Evolutionary conservation across 2,113 vertebrate genomes (phyloP).

Genomic region (Bothrops jararaca): DNA sequence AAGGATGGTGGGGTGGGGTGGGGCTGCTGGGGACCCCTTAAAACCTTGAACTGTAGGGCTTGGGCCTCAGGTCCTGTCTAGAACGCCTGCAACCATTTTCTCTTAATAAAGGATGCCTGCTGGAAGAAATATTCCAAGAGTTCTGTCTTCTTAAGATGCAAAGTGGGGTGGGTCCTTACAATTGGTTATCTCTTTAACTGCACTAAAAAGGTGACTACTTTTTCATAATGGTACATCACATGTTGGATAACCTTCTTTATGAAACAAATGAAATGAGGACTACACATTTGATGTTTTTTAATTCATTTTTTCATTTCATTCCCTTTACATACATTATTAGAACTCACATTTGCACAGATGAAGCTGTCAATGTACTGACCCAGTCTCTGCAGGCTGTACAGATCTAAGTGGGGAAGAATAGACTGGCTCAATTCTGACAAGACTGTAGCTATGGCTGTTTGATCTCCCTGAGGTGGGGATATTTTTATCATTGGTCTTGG

Average conservation of each 20-base stretch:
- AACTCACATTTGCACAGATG: background rate
- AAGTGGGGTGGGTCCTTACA: no score
- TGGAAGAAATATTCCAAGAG: no score
- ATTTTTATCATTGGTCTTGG: background rate
- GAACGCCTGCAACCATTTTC: no score
- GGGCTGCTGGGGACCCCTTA: no score
- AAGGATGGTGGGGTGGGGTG: no score
- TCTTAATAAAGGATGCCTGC: no score
- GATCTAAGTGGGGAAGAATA: background rate
- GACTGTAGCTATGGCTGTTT: background rate
- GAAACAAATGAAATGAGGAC: background rate
- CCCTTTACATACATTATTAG: background rate
- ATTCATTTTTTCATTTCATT: background rate
- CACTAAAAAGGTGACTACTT: background rate
- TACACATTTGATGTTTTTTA: background rate
- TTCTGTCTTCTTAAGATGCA: no score
- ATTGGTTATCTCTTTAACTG: background rate
- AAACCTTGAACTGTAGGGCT: no score
- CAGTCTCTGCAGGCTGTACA: background rate
- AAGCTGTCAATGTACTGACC: background rate
- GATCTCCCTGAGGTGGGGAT: background rate
- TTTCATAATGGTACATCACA: background rate
- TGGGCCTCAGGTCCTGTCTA: no score
- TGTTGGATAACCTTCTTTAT: background rate
- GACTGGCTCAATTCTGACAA: background rate